These are phyloP conservation scores for Phataginus tricuspis DNA, from an alignment of 2,797 vertebrate genomes.

Conservation along the genomic window DNA sequence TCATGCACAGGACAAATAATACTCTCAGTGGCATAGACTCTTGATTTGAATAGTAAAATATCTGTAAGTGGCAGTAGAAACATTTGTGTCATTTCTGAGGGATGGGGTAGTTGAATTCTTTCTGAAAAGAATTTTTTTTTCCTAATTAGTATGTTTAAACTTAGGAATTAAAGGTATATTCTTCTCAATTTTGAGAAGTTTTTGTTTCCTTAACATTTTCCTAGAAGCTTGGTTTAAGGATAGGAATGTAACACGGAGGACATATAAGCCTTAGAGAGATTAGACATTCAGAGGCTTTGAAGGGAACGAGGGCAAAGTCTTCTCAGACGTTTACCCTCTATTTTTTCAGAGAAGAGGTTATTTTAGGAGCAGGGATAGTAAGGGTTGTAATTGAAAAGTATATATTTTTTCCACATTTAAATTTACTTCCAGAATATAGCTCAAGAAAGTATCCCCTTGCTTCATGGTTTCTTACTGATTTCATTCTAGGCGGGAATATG, in stretches of 20 bases:
- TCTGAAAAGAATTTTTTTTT: slow-evolving; percentile 37
- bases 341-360: not conserved
- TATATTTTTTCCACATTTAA: not conserved
- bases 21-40: not conserved
- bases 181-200: slow-evolving; percentile 1
- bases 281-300: slow-evolving; percentile 16
- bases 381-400: not conserved
- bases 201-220: slow-evolving; percentile 54
- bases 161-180: not conserved
- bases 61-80: not conserved
- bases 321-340: not conserved
- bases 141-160: not conserved
- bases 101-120: not conserved
- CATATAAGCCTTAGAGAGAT: not conserved
- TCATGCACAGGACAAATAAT: slow-evolving; percentile 63
- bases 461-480: slow-evolving; percentile 54
- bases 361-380: not conserved
- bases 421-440: slow-evolving; percentile 27
- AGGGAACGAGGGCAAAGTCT: not conserved
- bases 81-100: not conserved
- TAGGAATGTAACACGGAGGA: not conserved
- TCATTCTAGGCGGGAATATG: slow-evolving; percentile 18
- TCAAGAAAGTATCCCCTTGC: slow-evolving; percentile 10
- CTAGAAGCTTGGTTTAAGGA: slow-evolving; percentile 37
- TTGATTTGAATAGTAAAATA: slow-evolving; percentile 7